These are phyloP conservation scores for Solenopsis invicta DNA, from an alignment of 1,140 invertebrate species.

Conservation along the genomic window DNA sequence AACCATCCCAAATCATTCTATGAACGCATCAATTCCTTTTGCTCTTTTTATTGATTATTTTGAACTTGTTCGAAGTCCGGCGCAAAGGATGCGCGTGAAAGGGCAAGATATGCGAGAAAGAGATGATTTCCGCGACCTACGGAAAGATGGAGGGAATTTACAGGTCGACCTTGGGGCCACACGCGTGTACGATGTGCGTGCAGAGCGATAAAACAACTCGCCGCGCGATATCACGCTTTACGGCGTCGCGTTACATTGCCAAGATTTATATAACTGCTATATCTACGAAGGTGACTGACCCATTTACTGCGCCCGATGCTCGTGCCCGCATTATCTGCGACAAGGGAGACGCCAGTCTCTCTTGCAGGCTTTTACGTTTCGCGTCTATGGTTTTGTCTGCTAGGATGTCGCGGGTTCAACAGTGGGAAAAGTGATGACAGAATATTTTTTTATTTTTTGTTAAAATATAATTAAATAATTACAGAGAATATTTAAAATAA, in stretches of 20 bases:
- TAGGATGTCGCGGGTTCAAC: not conserved
- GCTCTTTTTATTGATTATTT: not conserved
- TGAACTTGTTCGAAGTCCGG: not conserved
- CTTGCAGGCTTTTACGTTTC: not conserved
- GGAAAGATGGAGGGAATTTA: conserved; percentile 1
- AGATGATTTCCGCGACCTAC: conserved; percentile 7
- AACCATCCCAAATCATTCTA: not conserved
- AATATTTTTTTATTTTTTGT: not conserved
- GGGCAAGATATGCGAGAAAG: not conserved
- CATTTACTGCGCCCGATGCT: conserved; percentile 24
- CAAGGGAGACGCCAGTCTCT: not conserved
- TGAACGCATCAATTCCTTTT: not conserved
- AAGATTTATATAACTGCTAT: conserved; percentile 53
- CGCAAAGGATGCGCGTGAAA: not conserved
- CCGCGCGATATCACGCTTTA: conserved; percentile 47
- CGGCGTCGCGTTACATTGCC: conserved; percentile 27
- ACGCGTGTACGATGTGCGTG: conserved; percentile 12
- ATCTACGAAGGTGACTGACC: conserved; percentile 52
- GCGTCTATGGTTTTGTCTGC: not conserved
- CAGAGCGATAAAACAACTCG: conserved; percentile 28
- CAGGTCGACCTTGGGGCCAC: conserved; percentile 40
- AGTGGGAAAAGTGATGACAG: no score
- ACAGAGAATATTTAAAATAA: not conserved
- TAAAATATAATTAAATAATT: not conserved
- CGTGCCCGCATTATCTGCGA: conserved; percentile 31